A percentile compares a stretch with the other conserved stretches of the same genome.
phyloP scores from a whole-genome alignment of 1,140 invertebrate genomes.

The Ooceraea biroi region DNA sequence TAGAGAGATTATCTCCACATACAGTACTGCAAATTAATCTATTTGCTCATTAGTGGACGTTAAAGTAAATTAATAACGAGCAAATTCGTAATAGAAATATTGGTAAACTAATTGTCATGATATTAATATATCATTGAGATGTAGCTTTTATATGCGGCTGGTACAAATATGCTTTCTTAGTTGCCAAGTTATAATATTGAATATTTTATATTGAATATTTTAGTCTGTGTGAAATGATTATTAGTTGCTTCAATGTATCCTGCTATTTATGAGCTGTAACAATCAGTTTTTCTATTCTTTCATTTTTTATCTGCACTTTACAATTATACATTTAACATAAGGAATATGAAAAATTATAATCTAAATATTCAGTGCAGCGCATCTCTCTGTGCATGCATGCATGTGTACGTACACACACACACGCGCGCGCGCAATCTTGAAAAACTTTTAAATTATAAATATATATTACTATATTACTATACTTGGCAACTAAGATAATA shows the following conservation, averaged over 20 bases:
- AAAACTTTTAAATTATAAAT: no score
- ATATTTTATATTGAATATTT: not conserved
- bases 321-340: not conserved
- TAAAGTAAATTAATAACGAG: not conserved
- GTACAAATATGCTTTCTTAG: not conserved
- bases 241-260: not conserved
- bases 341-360: not conserved
- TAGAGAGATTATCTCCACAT: not conserved
- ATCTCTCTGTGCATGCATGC: no score
- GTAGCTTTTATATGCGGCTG: not conserved
- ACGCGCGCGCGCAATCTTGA: no score
- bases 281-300: not conserved
- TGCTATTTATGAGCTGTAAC: not conserved
- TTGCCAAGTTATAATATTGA: not conserved
- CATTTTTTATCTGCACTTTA: not conserved
- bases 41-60: not conserved
- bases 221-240: not conserved
- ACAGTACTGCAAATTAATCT: not conserved
- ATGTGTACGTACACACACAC: no score
- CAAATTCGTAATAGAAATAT: not conserved
- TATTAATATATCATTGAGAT: not conserved
- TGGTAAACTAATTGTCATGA: not conserved
- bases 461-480: no score
- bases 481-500: slow-evolving; percentile 2
- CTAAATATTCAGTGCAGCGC: no score